phyloP scores from a whole-genome alignment of 30 jellyfish, hydroid and myxozoan genomes.

The Pelagia noctiluca region DNA sequence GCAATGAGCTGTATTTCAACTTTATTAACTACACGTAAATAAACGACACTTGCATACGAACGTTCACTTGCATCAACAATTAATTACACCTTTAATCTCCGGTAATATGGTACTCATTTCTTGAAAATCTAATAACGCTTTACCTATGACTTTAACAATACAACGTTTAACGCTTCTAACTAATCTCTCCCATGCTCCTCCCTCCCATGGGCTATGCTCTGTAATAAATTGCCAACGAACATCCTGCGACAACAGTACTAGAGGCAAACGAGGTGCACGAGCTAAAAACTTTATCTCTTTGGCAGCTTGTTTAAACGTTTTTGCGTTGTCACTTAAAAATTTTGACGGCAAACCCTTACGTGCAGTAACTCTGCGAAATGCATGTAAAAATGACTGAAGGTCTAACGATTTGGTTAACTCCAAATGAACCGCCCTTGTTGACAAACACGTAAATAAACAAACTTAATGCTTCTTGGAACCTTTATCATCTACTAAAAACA shows the following conservation, averaged over 20 bases:
- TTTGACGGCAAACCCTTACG: slow-evolving; percentile 49
- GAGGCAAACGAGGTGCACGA: slow-evolving; percentile 7
- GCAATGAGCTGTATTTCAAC: slow-evolving; percentile 39
- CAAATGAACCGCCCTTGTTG: slow-evolving; percentile 59
- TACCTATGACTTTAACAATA: slow-evolving; percentile 25
- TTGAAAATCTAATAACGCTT: background rate
- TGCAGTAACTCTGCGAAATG: slow-evolving; percentile 47
- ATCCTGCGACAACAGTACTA: background rate
- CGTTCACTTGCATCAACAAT: slow-evolving; percentile 41
- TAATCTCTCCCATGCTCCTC: slow-evolving; percentile 61
- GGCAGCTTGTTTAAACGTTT: slow-evolving; percentile 49
- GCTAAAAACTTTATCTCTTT: slow-evolving; percentile 13
- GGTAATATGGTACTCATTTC: slow-evolving; percentile 31
- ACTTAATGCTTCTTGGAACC: background rate
- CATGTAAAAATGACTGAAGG: slow-evolving; percentile 27
- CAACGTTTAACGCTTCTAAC: slow-evolving; percentile 26
- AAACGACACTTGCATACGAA: slow-evolving; percentile 66
- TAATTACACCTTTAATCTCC: slow-evolving; percentile 28
- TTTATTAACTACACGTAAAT: slow-evolving; percentile 51
- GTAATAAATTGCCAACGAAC: slow-evolving; percentile 37
- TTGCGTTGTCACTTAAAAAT: slow-evolving; percentile 46
- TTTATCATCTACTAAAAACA: background rate
- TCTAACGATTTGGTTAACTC: slow-evolving; percentile 35
- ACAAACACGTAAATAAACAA: slow-evolving; percentile 49
- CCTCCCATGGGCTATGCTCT: slow-evolving; percentile 38